A percentile compares a stretch with the other conserved stretches of the same genome.
Evolutionary conservation across 2,888 invertebrate species (phyloP).

Genomic region (Himalopsyche kuldschensis): DNA sequence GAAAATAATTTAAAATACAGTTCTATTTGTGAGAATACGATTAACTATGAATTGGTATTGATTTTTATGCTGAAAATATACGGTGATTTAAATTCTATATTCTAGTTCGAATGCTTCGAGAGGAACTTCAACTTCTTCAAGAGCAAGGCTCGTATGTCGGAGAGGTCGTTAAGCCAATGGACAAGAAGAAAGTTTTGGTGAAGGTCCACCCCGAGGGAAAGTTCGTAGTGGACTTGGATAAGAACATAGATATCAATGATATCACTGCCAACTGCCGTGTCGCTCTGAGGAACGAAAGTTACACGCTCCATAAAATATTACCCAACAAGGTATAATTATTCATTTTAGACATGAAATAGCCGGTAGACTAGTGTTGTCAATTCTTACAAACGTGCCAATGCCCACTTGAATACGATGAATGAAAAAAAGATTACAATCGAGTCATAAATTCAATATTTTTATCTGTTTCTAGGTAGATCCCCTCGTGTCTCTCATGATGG

Average conservation of each 20-base stretch:
- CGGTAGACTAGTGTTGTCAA: neutral
- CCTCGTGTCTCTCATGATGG: constrained; percentile 99
- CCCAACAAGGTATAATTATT: constrained; percentile 80
- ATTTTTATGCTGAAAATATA: neutral
- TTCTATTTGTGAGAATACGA: no score
- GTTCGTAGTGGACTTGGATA: constrained; percentile 98
- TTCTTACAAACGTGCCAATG: no score
- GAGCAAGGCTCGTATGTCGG: constrained; percentile 99
- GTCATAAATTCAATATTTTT: neutral
- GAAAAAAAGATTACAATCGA: neutral
- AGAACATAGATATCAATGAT: constrained; percentile 97
- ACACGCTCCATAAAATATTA: constrained; percentile 96
- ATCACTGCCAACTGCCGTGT: constrained; percentile 97
- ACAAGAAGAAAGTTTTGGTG: constrained; percentile 98
- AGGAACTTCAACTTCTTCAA: constrained; percentile 92
- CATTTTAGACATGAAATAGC: neutral
- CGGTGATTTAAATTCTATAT: constrained; percentile 3
- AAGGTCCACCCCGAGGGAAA: constrained; percentile 99
- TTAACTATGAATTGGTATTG: no score
- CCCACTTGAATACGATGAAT: no score
- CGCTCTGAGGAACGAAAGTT: constrained; percentile 96
- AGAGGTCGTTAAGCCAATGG: constrained; percentile 99
- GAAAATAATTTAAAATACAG: no score
- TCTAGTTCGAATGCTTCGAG: constrained; percentile 92
- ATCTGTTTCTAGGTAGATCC: constrained; percentile 79